A percentile compares a stretch with the other conserved stretches of the same genome.
Conservation (phyloP, 1,140 invertebrate species). For the Zophobas atratus region DNA sequence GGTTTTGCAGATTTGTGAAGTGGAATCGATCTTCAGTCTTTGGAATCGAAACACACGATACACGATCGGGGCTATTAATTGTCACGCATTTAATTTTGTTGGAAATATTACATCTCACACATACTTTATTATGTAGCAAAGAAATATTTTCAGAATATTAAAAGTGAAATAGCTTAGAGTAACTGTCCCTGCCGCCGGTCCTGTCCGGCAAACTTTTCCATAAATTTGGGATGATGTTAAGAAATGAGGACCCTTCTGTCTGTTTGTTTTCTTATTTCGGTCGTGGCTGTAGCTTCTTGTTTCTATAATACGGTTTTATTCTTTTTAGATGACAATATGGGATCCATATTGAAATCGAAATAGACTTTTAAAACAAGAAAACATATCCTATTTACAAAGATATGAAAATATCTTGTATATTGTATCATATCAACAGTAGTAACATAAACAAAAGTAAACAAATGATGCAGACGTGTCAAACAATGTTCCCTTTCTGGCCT, state of each 20-base stretch:
- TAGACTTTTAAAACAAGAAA: conserved; percentile 40
- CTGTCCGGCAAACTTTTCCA: too few relatives aligned
- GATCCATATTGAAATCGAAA: conserved; percentile 40
- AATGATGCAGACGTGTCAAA: conserved; percentile 53
- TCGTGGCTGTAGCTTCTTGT: not conserved
- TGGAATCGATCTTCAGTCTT: too few relatives aligned
- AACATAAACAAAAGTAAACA: conserved; percentile 52
- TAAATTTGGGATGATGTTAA: not conserved
- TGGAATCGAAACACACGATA: too few relatives aligned
- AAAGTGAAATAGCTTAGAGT: too few relatives aligned
- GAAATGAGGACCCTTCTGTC: not conserved
- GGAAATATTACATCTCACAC: too few relatives aligned
- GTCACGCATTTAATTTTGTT: too few relatives aligned
- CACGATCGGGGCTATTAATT: too few relatives aligned
- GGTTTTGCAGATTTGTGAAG: too few relatives aligned
- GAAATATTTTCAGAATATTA: too few relatives aligned
- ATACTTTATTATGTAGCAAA: too few relatives aligned
- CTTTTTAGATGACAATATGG: conserved; percentile 37
- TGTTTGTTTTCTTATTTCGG: conserved; percentile 36
- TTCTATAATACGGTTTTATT: conserved; percentile 31
- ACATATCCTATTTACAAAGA: conserved; percentile 43
- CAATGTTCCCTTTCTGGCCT: conserved; percentile 48
- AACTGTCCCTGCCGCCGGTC: too few relatives aligned
- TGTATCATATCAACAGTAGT: conserved; percentile 39
- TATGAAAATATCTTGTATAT: conserved; percentile 44